Evolutionary conservation across 2,888 invertebrate species (phyloP).

Genomic region (Nephrotoma guestfalica): DNA sequence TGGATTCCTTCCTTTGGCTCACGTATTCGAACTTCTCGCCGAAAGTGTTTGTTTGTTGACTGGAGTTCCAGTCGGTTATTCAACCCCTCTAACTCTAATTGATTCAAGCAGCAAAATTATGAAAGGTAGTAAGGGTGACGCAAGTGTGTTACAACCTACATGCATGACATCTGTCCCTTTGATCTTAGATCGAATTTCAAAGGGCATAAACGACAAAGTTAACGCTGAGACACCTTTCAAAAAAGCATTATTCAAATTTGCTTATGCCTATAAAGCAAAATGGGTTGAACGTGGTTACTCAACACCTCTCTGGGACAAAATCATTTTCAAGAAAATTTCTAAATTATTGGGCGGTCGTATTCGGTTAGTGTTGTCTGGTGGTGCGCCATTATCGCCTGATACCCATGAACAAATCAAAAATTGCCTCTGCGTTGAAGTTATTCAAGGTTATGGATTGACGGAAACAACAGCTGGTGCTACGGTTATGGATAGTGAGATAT

Average conservation of each 20-base stretch:
- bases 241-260: conserved; percentile 82
- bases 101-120: conserved; percentile 92
- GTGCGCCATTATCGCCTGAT: conserved; percentile 89
- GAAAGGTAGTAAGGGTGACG: conserved; percentile 89
- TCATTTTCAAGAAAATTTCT: conserved; percentile 30
- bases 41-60: conserved; percentile 69
- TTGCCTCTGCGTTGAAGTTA: conserved; percentile 79
- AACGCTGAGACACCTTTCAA: conserved; percentile 63
- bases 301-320: conserved; percentile 59
- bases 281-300: conserved; percentile 73
- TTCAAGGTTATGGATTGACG: conserved; percentile 93
- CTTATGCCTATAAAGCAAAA: conserved; percentile 80
- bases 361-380: conserved; percentile 79
- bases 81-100: conserved; percentile 85
- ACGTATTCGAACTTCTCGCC: conserved; percentile 91
- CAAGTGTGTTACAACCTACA: conserved; percentile 78
- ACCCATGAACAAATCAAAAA: conserved; percentile 88
- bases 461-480: conserved; percentile 92
- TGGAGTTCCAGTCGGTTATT: conserved; percentile 91
- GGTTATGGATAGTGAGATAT: conserved; percentile 56
- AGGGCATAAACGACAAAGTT: conserved; percentile 91
- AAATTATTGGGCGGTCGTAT: conserved; percentile 78
- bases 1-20: conserved; percentile 89
- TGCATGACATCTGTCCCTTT: conserved; percentile 96
- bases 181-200: conserved; percentile 93